A percentile compares a stretch with the other conserved stretches of the same genome.
Conservation (phyloP, 2,888 invertebrate genomes). For the Drosophila picticornis region DNA sequence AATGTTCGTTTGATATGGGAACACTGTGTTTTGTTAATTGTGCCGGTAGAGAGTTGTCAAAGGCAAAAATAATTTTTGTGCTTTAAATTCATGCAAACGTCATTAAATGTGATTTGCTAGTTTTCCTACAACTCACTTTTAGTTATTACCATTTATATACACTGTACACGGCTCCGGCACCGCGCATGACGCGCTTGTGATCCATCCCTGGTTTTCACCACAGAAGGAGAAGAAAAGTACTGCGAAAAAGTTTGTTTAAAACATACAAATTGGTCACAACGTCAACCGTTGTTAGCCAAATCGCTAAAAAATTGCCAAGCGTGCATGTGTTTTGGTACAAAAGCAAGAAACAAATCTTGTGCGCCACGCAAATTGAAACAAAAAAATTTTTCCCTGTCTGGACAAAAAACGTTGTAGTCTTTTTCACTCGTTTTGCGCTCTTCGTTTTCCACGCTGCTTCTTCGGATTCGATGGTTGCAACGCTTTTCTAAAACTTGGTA, state of each 20-base stretch:
- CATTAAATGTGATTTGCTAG: slow-evolving; percentile 1
- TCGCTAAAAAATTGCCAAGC: slow-evolving; percentile 38
- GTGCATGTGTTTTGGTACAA: slow-evolving; percentile 40
- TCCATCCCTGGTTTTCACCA: slow-evolving; percentile 62
- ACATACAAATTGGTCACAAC: slow-evolving; percentile 65
- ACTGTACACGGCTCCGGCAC: slow-evolving; percentile 45
- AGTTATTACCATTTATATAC: slow-evolving; percentile 28
- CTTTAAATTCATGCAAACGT: slow-evolving; percentile 7
- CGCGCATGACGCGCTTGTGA: slow-evolving; percentile 65
- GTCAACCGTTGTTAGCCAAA: slow-evolving; percentile 58
- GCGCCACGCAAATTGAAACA: slow-evolving; percentile 29
- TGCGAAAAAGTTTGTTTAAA: slow-evolving; percentile 70
- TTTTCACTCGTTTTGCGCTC: slow-evolving; percentile 78
- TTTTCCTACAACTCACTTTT: background rate
- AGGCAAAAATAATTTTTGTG: background rate
- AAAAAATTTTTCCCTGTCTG: slow-evolving; percentile 46
- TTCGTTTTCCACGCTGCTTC: slow-evolving; percentile 73
- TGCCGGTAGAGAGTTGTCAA: slow-evolving; percentile 48
- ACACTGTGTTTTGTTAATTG: slow-evolving; percentile 47
- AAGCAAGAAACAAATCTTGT: slow-evolving; percentile 28
- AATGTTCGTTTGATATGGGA: slow-evolving; percentile 40
- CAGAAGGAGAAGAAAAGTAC: slow-evolving; percentile 69
- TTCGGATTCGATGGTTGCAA: slow-evolving; percentile 55
- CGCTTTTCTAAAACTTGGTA: slow-evolving; percentile 69
- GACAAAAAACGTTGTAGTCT: slow-evolving; percentile 68